Base-by-base conservation (phyloP, 2,888 invertebrate genomes). In the Drosophila neonasuta region DNA sequence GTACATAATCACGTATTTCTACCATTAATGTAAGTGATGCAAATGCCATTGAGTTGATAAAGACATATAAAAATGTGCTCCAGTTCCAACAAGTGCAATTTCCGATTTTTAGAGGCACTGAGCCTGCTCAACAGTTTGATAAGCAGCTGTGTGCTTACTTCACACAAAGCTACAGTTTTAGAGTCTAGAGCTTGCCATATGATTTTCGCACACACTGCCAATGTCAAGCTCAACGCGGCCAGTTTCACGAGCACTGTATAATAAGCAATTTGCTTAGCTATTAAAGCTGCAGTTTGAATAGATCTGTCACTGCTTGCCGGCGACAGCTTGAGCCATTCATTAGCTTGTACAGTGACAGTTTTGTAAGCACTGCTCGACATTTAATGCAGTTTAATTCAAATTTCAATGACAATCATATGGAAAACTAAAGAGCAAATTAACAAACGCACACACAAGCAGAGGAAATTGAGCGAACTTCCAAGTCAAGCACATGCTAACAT, bases 401-500 rank as follows among this genome's bases (percentile, higher is more conserved):
- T 77, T 77, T 80, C 80, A 86, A 72, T 76, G 84, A 42, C 81
- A 86, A 69, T 71, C 57, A 59, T 57, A 72, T 62, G 54, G 32
- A 66, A 69, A 71, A 50, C 60, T 68, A 59, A 80, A 78, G 78
- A 74, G 69, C 67, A 86, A 86, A 86, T 81, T 86, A 86, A 80
- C 58, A 52, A 68, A 57, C 60, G 62, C 50, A 54, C 44, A 65
- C 57, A 60, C 59, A 48, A 45, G n/a, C 34, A 41, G 34, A 62
- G 44, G n/a, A 24, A 51, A 51, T 36, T 51, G 45, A 60, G 66
- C 62, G 44, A 55, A 41, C 65, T 56, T 78, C 49, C 44, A 48
- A 45, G 32, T 48, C 29, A 44, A 56, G 9, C 20, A 29, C 42
- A 54, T 20, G 32, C 17, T 11, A 24, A 24, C 24, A 24, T 24